Base-by-base conservation (phyloP, 2,888 invertebrate genomes). In the Minunthozetes semirufus region DNA sequence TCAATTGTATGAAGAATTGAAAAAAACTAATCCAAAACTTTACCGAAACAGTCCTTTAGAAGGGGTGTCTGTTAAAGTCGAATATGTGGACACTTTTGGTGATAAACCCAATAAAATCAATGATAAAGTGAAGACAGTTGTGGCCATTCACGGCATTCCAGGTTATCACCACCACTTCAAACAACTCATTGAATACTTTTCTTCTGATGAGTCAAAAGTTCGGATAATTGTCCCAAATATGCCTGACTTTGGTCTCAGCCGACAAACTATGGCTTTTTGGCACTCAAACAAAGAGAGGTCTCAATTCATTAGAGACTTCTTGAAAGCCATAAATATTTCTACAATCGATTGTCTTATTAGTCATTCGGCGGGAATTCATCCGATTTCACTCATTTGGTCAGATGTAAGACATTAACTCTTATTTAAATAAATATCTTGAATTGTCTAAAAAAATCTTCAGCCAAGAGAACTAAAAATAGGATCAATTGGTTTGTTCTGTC, bases 191-290 rank as follows among this genome's bases (percentile, higher is more conserved):
- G 9, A 68, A 11, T 46, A 68, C 38, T 68, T 68, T 22, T 38
- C 19, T 66, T 15, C 15, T 6, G 15, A 68, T 33, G 38, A 33
- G 3, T 68, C 85, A 1, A 53, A 33, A 6, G 71, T 75, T 72
- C 56, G 75, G 11, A 53, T 75, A 22, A 75, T 75, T 27, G 75
- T 33, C 17, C 75, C 75, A 22, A 75, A 70, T 72, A n/a, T 75
- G 33, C 75, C 75, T 13, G 56, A 75, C 56, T 75, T 75, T 75
- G 13, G 17, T n/a, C 59, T 71, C 27, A 75, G 71, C n/a, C 25
- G 75, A 71, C 22, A 61, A 19, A 74, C 74, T 4, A 48, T 53
- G 46, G 25, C 56, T 38, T 75, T 75, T 19, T 75, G 75, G 75
- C 75, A 75, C 56, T 42, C 70, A n/a, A 75, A 46, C 25, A 33